A percentile compares a stretch with the other conserved stretches of the same genome.
Evolutionary conservation across 2,797 vertebrate genomes (phyloP).

Genomic region (Heteromormyrus szaboi): DNA sequence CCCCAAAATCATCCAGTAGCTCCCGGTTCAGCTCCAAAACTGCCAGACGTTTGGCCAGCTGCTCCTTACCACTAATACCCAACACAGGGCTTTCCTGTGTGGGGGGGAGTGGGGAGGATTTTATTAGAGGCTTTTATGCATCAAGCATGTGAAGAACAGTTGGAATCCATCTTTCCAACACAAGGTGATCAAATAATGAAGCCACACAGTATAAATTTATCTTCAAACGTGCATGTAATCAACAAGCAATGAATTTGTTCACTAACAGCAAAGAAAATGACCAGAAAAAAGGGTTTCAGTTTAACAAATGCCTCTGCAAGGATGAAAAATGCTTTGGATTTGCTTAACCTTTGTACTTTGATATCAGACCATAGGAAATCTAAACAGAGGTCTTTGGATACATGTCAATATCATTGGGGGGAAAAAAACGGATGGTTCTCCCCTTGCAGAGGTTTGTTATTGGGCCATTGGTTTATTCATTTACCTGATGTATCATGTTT

Average conservation of each 20-base stretch:
- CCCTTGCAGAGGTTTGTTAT: slow-evolving; percentile 17
- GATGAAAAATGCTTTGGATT: slow-evolving; percentile 5
- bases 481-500: slow-evolving; percentile 6
- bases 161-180: background rate
- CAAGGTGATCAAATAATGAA: background rate
- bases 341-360: slow-evolving; percentile 52
- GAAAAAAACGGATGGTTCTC: slow-evolving; percentile 7
- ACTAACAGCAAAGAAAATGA: background rate
- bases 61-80: slow-evolving; percentile 81
- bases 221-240: background rate
- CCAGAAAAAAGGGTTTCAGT: background rate
- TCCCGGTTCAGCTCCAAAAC: slow-evolving; percentile 86
- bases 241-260: background rate
- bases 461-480: slow-evolving; percentile 29
- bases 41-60: slow-evolving; percentile 84
- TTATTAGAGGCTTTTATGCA: background rate
- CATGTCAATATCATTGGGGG: slow-evolving; percentile 27
- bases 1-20: slow-evolving; percentile 74
- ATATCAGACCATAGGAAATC: slow-evolving; percentile 17
- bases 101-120: slow-evolving; percentile 19
- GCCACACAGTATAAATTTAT: background rate
- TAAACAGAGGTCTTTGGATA: slow-evolving; percentile 35
- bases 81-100: slow-evolving; percentile 84
- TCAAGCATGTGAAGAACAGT: background rate
- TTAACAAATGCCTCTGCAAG: background rate